Evolutionary conservation across 1,140 invertebrate species (phyloP).

Genomic region (Pantala flavescens): DNA sequence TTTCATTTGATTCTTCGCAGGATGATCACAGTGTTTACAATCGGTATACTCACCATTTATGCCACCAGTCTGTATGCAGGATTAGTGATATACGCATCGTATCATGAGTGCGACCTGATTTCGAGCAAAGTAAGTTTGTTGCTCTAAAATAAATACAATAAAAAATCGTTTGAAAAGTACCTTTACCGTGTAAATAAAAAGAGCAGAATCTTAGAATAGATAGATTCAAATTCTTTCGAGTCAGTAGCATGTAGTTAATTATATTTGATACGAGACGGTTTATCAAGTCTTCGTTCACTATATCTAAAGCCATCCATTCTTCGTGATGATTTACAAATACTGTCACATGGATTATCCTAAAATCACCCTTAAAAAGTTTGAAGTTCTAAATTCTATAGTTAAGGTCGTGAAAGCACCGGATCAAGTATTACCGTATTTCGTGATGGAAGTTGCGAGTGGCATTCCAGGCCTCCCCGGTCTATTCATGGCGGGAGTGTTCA

Average conservation of each 20-base stretch:
- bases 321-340: too few species aligned
- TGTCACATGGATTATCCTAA: too few species aligned
- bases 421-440: slow-evolving; percentile 59
- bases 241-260: too few species aligned
- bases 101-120: background rate
- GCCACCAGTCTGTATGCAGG: background rate
- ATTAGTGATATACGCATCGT: background rate
- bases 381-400: background rate
- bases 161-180: background rate
- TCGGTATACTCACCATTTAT: background rate
- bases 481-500: slow-evolving; percentile 65
- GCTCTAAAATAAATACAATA: background rate
- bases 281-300: too few species aligned
- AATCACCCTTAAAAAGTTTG: too few species aligned
- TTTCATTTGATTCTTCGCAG: background rate
- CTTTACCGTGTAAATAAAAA: background rate
- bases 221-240: too few species aligned
- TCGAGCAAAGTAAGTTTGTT: background rate
- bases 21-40: background rate
- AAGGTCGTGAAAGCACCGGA: slow-evolving; percentile 31
- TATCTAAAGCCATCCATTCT: too few species aligned
- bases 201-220: too few species aligned
- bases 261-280: too few species aligned
- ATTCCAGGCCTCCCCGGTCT: slow-evolving; percentile 62
- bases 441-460: slow-evolving; percentile 51